Base-by-base conservation (phyloP, 2,797 vertebrate genomes). In the Leptodactylus fallax region DNA sequence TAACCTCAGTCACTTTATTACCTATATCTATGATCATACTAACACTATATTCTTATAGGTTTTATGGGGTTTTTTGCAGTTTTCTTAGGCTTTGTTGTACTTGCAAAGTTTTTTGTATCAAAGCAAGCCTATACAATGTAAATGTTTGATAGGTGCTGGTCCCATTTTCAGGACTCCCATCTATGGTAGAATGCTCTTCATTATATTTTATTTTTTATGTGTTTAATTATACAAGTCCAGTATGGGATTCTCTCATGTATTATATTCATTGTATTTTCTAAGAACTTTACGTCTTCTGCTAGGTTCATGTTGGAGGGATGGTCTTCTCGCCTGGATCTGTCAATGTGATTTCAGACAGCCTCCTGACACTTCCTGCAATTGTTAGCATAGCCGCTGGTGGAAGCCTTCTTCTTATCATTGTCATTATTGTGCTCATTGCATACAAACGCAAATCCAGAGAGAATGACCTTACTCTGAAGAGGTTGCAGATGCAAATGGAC, bases 401-500 rank as follows among this genome's bases (percentile, higher is more conserved):
- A 82, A 97, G 98, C 81, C 97, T 99, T 67, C 97, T 99, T 1
- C 97, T 99, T 90, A 95, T 99, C 95, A 98, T 99, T 47, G 98
- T 99, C 94, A 97, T 99, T 95, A 97, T 99, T 1, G 98, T 99
- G 83, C 97, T 99, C 91, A 97, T 99, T 14, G 98, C 98, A 92
- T 99, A 99, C 95, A 99, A 99, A 91, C 95, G 98, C 83, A 99
- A 99, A 92, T 99, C 98, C 0, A 96, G 97, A 0, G 98, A 99
- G 88, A 99, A 99, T 0, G 98, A 99, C 94, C 97, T 99, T 87
- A 99, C 98, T 1, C 96, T 99, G 85, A 99, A 99, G 93, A 94
- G 98, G 83, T 93, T 99, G 90, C 98, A 99, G 92, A 99, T 99
- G 98, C 98, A 99, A 92, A 99, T 99, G 98, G 98, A 99, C 96